Percentiles rank a stretch among this genome's conserved stretches.
Conservation (phyloP, 2,888 invertebrate genomes). For the Troides helena region DNA sequence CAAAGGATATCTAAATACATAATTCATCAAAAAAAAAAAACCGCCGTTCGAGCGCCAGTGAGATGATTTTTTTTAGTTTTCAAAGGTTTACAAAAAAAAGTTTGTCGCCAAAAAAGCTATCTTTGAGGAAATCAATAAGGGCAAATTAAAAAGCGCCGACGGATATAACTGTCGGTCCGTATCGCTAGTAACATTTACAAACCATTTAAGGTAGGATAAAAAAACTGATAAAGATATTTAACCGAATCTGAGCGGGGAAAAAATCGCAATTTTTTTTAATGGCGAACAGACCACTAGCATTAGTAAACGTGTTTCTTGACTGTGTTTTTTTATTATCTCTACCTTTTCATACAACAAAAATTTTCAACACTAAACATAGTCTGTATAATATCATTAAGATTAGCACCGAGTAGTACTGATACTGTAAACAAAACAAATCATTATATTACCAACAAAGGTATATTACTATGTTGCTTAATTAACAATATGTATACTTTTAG, state of each 20-base stretch:
- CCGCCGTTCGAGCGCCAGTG: background rate
- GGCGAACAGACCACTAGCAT: background rate
- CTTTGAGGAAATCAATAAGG: conserved; percentile 46
- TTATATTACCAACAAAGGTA: too few relatives aligned
- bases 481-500: too few relatives aligned
- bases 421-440: too few relatives aligned
- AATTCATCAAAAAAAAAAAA: background rate
- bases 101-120: conserved; percentile 52
- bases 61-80: conserved; percentile 12
- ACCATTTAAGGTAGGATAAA: conserved; percentile 44
- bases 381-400: too few relatives aligned
- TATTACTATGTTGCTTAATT: too few relatives aligned
- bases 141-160: conserved; percentile 45
- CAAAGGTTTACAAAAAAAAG: conserved; percentile 32
- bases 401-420: too few relatives aligned
- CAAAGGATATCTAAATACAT: background rate
- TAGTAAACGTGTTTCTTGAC: background rate
- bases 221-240: conserved; percentile 40
- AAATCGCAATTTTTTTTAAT: conserved; percentile 9
- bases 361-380: too few relatives aligned
- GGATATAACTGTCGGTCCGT: conserved; percentile 43
- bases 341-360: too few relatives aligned
- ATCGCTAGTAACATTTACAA: conserved; percentile 55
- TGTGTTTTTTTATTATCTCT: too few relatives aligned
- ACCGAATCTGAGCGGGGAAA: conserved; percentile 1